Conservation (phyloP, 2,113 vertebrate genomes). For the Thermophis baileyi region DNA sequence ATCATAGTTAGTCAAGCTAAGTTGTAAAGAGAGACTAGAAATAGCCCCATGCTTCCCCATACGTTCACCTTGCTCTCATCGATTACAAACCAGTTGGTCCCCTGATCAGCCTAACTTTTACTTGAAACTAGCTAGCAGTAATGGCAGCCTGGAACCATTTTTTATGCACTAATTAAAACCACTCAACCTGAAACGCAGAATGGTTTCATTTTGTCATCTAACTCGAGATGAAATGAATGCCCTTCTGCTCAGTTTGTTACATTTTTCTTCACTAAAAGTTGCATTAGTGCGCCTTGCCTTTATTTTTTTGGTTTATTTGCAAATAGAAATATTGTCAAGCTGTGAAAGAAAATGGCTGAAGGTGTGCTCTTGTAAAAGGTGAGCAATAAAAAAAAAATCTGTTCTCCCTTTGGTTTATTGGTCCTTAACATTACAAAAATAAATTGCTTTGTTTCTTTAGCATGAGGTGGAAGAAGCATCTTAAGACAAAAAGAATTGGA, state of each 20-base stretch:
- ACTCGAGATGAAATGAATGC: constrained; percentile 71
- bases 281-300: constrained; percentile 75
- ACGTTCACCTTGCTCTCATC: constrained; percentile 72
- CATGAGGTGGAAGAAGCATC: background rate
- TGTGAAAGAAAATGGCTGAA: constrained; percentile 83
- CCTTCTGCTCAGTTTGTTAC: constrained; percentile 75
- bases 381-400: constrained; percentile 83
- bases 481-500: background rate
- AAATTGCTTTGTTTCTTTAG: constrained; percentile 11
- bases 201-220: constrained; percentile 37
- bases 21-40: constrained; percentile 62
- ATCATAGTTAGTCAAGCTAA: constrained; percentile 65
- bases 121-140: constrained; percentile 74
- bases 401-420: constrained; percentile 61
- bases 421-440: constrained; percentile 40
- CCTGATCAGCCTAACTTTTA: constrained; percentile 67
- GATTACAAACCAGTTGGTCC: constrained; percentile 69
- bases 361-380: constrained; percentile 83
- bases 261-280: constrained; percentile 70
- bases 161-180: constrained; percentile 72
- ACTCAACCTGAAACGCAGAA: constrained; percentile 67
- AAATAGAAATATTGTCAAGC: constrained; percentile 79
- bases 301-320: constrained; percentile 59
- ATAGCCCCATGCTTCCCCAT: constrained; percentile 72
- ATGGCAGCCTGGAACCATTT: constrained; percentile 62